Conservation (phyloP, 2,888 invertebrate genomes). For the Aporophyla lueneburgensis region DNA sequence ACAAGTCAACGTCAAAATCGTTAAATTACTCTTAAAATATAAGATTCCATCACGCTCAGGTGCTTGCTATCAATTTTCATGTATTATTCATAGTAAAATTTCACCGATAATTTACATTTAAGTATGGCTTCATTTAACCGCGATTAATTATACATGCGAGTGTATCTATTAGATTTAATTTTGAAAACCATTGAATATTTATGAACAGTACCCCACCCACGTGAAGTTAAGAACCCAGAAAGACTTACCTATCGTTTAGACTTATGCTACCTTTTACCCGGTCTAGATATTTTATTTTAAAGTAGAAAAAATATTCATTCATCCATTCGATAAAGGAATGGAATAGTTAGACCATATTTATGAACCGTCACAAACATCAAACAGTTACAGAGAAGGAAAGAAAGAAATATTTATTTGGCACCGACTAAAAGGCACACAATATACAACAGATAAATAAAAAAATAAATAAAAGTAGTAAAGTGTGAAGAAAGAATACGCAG, state of each 20-base stretch:
- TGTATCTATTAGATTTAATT: constrained; percentile 30
- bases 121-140: constrained; percentile 13
- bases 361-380: background rate
- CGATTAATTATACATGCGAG: constrained; percentile 34
- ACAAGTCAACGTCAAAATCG: too few relatives aligned
- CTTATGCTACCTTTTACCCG: background rate
- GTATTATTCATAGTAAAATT: constrained; percentile 28
- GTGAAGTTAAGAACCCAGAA: background rate
- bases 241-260: background rate
- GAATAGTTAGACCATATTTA: background rate
- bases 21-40: background rate
- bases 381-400: too few relatives aligned
- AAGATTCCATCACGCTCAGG: background rate
- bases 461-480: too few relatives aligned
- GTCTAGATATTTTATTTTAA: too few relatives aligned
- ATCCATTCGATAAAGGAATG: background rate
- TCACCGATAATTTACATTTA: constrained; percentile 8
- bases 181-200: constrained; percentile 20
- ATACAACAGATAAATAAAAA: too few relatives aligned
- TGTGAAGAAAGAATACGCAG: too few relatives aligned
- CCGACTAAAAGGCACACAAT: too few relatives aligned
- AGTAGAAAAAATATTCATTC: background rate
- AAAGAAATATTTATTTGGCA: too few relatives aligned
- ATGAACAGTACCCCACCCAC: constrained; percentile 23
- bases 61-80: constrained; percentile 15